phyloP scores from a whole-genome alignment of 2,113 vertebrate species.

The Stercorarius parasiticus region DNA sequence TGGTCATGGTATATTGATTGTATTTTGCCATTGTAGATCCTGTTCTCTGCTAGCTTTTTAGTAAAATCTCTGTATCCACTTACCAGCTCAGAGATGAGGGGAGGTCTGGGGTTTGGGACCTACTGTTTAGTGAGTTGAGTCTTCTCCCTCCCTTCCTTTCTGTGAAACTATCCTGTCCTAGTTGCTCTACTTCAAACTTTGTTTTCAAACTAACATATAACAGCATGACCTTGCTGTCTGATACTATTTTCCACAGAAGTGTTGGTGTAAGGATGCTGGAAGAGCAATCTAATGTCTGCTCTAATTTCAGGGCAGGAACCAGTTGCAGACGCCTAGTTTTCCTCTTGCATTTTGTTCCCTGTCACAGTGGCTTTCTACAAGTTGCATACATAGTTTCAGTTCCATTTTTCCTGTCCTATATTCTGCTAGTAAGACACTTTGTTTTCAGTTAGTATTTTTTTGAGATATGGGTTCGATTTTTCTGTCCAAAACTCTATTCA shows the following conservation, averaged over 20 bases:
- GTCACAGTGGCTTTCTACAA: background rate
- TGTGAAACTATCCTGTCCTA: background rate
- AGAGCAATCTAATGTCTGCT: background rate
- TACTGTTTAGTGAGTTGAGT: background rate
- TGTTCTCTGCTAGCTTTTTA: background rate
- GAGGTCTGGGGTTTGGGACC: background rate
- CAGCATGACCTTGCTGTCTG: background rate
- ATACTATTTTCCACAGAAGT: background rate
- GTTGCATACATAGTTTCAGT: background rate
- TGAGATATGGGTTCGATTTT: background rate
- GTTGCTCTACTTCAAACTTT: background rate
- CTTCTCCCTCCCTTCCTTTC: background rate
- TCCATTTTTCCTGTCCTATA: background rate
- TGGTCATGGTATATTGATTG: background rate
- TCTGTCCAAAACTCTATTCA: background rate
- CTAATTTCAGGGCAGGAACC: background rate
- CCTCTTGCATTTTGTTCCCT: background rate
- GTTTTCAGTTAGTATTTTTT: background rate
- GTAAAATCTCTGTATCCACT: fast-evolving
- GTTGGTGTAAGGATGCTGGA: background rate
- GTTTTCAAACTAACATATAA: background rate
- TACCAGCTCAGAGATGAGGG: background rate
- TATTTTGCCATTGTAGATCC: background rate
- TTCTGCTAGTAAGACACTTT: background rate
- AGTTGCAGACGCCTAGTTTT: background rate